A percentile compares a stretch with the other conserved stretches of the same genome.
Evolutionary conservation across 2,113 vertebrate species (phyloP).

Genomic region (Meleagris gallopavo): DNA sequence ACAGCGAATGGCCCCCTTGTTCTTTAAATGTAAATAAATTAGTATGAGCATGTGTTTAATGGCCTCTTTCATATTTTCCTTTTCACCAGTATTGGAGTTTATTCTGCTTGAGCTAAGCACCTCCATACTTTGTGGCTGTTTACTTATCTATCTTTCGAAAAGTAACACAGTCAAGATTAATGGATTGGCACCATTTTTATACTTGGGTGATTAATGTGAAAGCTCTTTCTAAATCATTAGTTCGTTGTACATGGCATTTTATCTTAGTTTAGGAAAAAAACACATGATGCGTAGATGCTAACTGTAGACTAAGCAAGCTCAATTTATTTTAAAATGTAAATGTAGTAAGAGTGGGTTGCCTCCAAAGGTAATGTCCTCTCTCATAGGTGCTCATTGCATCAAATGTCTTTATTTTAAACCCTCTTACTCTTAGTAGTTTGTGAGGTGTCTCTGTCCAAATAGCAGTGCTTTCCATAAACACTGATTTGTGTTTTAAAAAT

Average conservation of each 20-base stretch:
- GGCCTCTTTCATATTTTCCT: slow-evolving; percentile 31
- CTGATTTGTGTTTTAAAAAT: neutral
- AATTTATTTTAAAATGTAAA: slow-evolving; percentile 14
- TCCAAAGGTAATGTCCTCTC: neutral
- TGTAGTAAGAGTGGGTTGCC: neutral
- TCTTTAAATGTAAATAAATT: slow-evolving; percentile 48
- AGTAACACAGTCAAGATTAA: slow-evolving; percentile 17
- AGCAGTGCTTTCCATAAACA: neutral
- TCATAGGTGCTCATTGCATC: neutral
- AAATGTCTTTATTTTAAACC: neutral
- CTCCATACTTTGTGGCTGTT: neutral
- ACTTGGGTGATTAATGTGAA: slow-evolving; percentile 21
- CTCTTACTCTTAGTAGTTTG: neutral
- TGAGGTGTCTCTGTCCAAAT: neutral
- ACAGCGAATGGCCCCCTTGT: neutral
- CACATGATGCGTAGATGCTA: neutral
- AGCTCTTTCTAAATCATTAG: slow-evolving; percentile 30
- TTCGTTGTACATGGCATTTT: neutral
- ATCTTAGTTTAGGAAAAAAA: slow-evolving; percentile 6
- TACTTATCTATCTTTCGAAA: neutral
- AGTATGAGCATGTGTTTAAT: slow-evolving; percentile 41
- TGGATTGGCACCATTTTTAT: slow-evolving; percentile 6
- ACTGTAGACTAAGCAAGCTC: neutral
- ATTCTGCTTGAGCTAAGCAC: neutral
- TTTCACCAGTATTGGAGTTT: neutral